Evolutionary conservation across 2,113 vertebrate species (phyloP), one percentile per base, ranked within the genome.

Genomic region (Carassius gibelio): DNA sequence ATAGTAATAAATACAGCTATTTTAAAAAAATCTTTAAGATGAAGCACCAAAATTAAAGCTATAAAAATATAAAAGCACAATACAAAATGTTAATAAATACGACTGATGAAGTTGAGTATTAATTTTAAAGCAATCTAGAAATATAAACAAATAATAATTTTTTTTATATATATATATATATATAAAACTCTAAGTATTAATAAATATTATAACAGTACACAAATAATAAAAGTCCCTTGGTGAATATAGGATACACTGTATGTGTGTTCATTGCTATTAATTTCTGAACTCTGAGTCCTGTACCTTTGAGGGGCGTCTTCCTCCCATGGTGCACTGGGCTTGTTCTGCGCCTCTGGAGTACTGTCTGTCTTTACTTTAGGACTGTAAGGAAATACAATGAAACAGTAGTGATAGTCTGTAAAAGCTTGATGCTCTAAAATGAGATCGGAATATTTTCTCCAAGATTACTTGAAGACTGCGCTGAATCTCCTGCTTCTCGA

Each of bases 251-350:
- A 55, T 15, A 30, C 3, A 48, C 42, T 45, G 9, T 15, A 66
- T 30, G 4, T 30, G 13, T 55, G 15, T 42, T 4, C 34, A 45
- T 30, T 57, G 42, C 72, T 26, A 36, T 19, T 61, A 15, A 79
- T 7, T 1, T 2, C 11, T 74, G 61, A 75, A 62, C 9, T 74
- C 8, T 68, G 0, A 69, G 21, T 50, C n/a, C n/a, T 17, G 59
- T 87, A 97, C 96, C 96, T 96, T 81, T 94, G 93, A 9, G 92
- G 91, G 34, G 92, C 90, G 3, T 94, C 96, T 90, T 96, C 96
- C 85, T 97, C 96, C 97, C 97, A 98, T 0, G 96, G 96, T 87
- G 93, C 91, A 1, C 90, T 93, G 90, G 91, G 90, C 90, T 93
- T 97, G 87, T 89, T 94, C 88, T 92, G 94, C 89, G 94, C 94